Percentiles rank a stretch among this genome's conserved stretches.
These are phyloP conservation scores for Nanger granti DNA, from an alignment of 2,113 vertebrate species.

Conservation along the genomic window DNA sequence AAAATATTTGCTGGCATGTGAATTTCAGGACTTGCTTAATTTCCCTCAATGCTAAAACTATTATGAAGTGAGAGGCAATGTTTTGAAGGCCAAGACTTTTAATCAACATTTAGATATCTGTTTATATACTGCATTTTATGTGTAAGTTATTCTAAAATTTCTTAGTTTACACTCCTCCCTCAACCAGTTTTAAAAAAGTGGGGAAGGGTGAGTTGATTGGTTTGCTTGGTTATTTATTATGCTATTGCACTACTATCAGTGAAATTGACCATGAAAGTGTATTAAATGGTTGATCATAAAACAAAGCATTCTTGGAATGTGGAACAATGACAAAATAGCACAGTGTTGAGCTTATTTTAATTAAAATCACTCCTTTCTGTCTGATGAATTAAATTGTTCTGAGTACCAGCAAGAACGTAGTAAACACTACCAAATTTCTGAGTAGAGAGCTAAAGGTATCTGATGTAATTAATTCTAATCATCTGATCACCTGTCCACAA, in stretches of 20 bases:
- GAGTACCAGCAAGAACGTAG: not conserved
- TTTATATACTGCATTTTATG: not conserved
- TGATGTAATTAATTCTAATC: conserved; percentile 61
- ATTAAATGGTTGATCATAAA: conserved; percentile 67
- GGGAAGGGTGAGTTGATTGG: not conserved
- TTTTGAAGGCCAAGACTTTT: not conserved
- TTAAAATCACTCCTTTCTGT: conserved; percentile 35
- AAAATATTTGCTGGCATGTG: conserved; percentile 33
- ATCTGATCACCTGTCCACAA: not conserved
- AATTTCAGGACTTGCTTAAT: conserved; percentile 36
- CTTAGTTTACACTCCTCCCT: not conserved
- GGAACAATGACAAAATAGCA: conserved; percentile 37
- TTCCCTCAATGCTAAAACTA: not conserved
- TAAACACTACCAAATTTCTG: not conserved
- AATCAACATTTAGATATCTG: not conserved
- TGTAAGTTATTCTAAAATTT: conserved; percentile 5
- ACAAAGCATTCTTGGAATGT: conserved; percentile 38
- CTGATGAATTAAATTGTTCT: conserved; percentile 34
- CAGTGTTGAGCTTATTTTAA: not conserved
- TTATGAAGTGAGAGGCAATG: conserved; percentile 34
- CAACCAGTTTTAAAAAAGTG: not conserved
- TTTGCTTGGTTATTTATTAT: conserved; percentile 37
- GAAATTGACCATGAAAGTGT: conserved; percentile 52
- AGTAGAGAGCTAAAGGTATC: conserved; percentile 13
- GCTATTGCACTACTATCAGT: not conserved